These are phyloP conservation scores for Drosophila takahashii DNA, from an alignment of 1,140 invertebrate species.

Conservation along the genomic window DNA sequence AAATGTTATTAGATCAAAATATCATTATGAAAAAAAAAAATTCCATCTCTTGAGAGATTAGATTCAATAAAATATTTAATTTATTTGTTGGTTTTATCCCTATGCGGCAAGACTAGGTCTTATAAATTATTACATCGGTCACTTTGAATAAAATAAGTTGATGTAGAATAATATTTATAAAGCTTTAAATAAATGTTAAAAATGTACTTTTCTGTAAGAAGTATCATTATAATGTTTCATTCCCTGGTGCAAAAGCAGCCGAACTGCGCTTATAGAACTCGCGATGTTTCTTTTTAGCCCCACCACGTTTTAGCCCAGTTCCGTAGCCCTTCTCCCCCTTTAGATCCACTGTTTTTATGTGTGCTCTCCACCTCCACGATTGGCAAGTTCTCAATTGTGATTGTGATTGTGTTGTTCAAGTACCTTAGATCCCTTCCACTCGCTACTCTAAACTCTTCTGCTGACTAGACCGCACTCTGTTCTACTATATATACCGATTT, in stretches of 20 bases:
- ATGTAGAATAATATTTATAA: too few relatives aligned
- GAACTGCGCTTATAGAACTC: slow-evolving; percentile 49
- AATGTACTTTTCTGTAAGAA: not conserved
- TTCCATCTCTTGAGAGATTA: too few relatives aligned
- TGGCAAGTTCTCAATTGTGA: slow-evolving; percentile 80
- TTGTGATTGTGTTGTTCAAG: slow-evolving; percentile 50
- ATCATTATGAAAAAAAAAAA: too few relatives aligned
- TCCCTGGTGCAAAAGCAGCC: slow-evolving; percentile 28
- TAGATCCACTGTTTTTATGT: slow-evolving; percentile 61
- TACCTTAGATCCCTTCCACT: slow-evolving; percentile 34
- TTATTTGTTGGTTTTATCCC: too few relatives aligned
- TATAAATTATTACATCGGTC: too few relatives aligned
- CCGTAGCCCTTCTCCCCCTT: slow-evolving; percentile 53
- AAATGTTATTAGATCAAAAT: too few relatives aligned
- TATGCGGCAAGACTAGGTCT: too few relatives aligned
- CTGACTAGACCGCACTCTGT: slow-evolving; percentile 36
- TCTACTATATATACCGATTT: not conserved
- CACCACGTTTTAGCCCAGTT: slow-evolving; percentile 58
- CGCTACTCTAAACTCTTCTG: slow-evolving; percentile 16
- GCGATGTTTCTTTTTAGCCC: slow-evolving; percentile 73
- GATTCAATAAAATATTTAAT: too few relatives aligned
- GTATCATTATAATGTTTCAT: slow-evolving; percentile 32
- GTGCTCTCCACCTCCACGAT: slow-evolving; percentile 64
- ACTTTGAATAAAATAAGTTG: too few relatives aligned
- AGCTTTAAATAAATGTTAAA: not conserved